Conservation (phyloP, 2,888 invertebrate species). For the Proisotoma minuta region DNA sequence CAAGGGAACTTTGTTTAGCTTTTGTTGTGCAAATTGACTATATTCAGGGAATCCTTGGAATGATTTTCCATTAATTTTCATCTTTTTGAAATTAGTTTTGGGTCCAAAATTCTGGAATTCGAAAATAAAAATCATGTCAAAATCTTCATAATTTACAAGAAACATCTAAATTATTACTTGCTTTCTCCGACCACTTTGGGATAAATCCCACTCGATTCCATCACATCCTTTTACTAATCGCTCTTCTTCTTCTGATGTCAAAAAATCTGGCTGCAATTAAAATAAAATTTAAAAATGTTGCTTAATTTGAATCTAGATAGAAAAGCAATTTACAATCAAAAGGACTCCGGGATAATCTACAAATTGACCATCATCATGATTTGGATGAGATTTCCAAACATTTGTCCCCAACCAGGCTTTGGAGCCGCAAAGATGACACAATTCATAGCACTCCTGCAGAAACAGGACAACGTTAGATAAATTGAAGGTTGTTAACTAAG, state of each 20-base stretch:
- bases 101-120: conserved; percentile 84
- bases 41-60: conserved; percentile 82
- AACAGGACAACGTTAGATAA: background rate
- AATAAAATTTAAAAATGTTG: background rate
- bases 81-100: conserved; percentile 95
- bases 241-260: conserved; percentile 65
- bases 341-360: conserved; percentile 65
- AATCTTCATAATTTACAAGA: background rate
- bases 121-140: background rate
- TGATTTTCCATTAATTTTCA: conserved; percentile 68
- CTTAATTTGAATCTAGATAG: conserved; percentile 1
- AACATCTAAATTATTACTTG: conserved; percentile 56
- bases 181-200: conserved; percentile 93
- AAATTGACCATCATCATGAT: conserved; percentile 59
- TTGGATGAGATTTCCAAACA: conserved; percentile 60
- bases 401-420: conserved; percentile 74
- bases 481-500: background rate
- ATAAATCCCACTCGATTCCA: conserved; percentile 75
- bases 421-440: conserved; percentile 70
- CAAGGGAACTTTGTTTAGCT: conserved; percentile 61
- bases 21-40: conserved; percentile 68
- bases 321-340: conserved; percentile 52
- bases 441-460: conserved; percentile 57
- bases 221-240: conserved; percentile 67
- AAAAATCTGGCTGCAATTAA: conserved; percentile 63